phyloP scores from a whole-genome alignment of 2,888 invertebrate species.

The Choreutis nemorana region DNA sequence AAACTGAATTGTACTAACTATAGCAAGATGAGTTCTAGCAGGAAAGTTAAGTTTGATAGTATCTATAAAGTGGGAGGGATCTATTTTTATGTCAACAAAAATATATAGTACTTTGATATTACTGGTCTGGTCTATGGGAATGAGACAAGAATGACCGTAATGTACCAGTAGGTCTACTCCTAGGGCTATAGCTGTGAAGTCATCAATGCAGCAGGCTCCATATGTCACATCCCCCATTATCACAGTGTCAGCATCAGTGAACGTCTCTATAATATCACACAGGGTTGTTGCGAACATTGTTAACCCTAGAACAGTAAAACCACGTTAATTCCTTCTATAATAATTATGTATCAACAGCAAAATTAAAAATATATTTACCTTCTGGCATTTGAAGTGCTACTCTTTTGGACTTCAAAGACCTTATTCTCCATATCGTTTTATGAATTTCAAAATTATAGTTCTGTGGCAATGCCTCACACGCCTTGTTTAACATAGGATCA shows the following conservation, averaged over 20 bases:
- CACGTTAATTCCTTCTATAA: neutral
- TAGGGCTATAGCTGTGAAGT: conserved; percentile 90
- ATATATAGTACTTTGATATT: conserved; percentile 94
- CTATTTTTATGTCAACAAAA: conserved; percentile 98
- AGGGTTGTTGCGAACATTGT: conserved; percentile 92
- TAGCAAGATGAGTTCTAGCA: conserved; percentile 72
- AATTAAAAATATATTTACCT: conserved; percentile 45
- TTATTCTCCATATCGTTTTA: conserved; percentile 97
- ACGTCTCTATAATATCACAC: conserved; percentile 90
- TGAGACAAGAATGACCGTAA: conserved; percentile 97
- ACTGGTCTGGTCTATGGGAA: conserved; percentile 85
- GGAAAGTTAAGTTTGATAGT: conserved; percentile 82
- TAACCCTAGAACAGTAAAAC: conserved; percentile 60
- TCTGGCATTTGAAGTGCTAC: conserved; percentile 98
- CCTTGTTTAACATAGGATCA: conserved; percentile 75
- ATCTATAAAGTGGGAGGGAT: conserved; percentile 90
- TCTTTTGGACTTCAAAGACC: conserved; percentile 80
- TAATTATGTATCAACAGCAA: neutral
- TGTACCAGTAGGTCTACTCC: conserved; percentile 92
- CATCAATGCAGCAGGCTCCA: conserved; percentile 99
- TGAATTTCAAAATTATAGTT: conserved; percentile 99
- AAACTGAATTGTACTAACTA: conserved; percentile 99
- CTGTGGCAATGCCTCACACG: conserved; percentile 78
- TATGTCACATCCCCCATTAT: conserved; percentile 99
- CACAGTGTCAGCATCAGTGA: conserved; percentile 88